A percentile compares a stretch with the other conserved stretches of the same genome.
Conservation (phyloP, 2,888 invertebrate genomes). For the Leucozona laternaria region DNA sequence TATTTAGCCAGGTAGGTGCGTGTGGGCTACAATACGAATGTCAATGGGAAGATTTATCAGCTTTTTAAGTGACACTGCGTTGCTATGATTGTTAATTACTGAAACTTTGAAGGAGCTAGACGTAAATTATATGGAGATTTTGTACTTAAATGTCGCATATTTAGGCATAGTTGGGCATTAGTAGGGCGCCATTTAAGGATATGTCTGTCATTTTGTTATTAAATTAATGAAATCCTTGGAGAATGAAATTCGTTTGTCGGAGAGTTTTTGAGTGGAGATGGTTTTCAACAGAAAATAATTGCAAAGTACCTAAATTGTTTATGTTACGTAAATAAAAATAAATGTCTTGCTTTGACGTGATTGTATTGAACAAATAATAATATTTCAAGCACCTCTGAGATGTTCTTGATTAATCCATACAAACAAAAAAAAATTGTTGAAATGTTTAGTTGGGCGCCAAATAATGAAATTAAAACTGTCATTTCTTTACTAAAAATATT, state of each 20-base stretch:
- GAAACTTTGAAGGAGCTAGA: conserved; percentile 25
- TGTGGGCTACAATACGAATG: conserved; percentile 46
- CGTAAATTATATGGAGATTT: conserved; percentile 43
- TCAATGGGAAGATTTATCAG: conserved; percentile 64
- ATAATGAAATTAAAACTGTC: not conserved
- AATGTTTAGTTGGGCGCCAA: not conserved
- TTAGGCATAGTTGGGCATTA: conserved; percentile 44
- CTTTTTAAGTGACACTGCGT: conserved; percentile 60
- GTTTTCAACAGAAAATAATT: not conserved
- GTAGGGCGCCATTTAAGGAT: conserved; percentile 42
- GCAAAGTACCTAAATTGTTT: not conserved
- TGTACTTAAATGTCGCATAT: conserved; percentile 43
- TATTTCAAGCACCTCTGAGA: too few species aligned
- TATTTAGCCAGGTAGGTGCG: conserved; percentile 25
- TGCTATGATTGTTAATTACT: conserved; percentile 62
- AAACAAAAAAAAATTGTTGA: not conserved
- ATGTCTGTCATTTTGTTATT: not conserved
- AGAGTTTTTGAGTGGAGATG: not conserved
- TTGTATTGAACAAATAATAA: too few species aligned
- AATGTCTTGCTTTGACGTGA: not conserved
- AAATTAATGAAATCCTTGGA: not conserved
- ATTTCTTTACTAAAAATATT: not conserved
- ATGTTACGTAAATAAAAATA: not conserved
- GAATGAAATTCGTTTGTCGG: not conserved
- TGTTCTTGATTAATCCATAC: too few species aligned